Base-by-base conservation (phyloP, 2,113 vertebrate genomes). In the Lipotes vexillifer region DNA sequence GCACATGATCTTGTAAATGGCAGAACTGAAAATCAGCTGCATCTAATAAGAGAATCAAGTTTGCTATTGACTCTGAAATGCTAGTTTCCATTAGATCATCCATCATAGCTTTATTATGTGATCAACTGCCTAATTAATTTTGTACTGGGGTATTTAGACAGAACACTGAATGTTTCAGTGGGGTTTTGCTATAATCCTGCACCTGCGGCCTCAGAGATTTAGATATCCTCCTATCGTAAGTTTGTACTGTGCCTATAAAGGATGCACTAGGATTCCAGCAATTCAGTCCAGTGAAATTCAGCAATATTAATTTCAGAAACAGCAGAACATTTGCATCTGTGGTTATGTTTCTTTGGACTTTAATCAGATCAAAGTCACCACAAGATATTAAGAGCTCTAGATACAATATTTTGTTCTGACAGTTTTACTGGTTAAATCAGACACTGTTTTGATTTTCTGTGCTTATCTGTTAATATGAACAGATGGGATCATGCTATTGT, bases 81-180 rank as follows among this genome's bases (percentile, higher is more conserved):
- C 96, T 98, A 97, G 97, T 97, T 99, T 98, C 98, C 96, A 98
- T 98, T 98, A 98, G 98, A 98, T 98, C 98, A 99, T 98, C 98
- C 98, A 98, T 98, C 98, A 98, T 97, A 96, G 96, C 98, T 99
- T 98, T 98, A 98, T 99, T 98, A 98, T 98, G 98, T 98, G 98
- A 99, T 99, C 98, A 99, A 99, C 98, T 97, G 98, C 98, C 98
- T 99, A 99, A 99, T 99, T 99, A 99, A 99, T 99, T 99, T 99
- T 98, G 97, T 97, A 97, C 98, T 98, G 85, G 9, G 97, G 97
- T 97, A 98, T 98, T 99, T 98, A 99, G 97, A 97, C 97, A 98
- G 98, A 99, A 98, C 96, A 97, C 89, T 98, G 97, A 97, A 94
- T 94, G 96, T 98, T 98, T 99, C 98, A 98, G 96, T 97, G 97